Evolutionary conservation across 2,797 vertebrate genomes (phyloP).

Genomic region (Tenualosa thibaudeaui): DNA sequence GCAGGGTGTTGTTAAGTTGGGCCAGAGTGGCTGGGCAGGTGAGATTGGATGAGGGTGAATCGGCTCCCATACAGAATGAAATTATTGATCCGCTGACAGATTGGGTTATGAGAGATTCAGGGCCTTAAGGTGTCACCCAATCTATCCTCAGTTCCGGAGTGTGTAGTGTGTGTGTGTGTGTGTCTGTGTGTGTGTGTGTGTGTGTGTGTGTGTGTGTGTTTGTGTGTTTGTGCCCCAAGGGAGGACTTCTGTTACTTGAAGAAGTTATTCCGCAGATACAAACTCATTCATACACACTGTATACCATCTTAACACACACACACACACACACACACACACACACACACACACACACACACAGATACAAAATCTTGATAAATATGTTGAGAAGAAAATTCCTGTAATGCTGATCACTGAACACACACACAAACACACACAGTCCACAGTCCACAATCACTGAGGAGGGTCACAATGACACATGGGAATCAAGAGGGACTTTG

Average conservation of each 20-base stretch:
- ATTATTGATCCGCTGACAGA: constrained; percentile 50
- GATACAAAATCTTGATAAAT: not conserved
- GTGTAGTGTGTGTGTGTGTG: not conserved
- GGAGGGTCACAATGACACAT: not conserved
- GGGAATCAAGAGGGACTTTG: not conserved
- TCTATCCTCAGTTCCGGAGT: constrained; percentile 27
- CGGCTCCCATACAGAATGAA: constrained; percentile 40
- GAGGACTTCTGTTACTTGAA: not conserved
- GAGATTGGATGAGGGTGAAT: constrained; percentile 44
- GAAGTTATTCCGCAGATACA: not conserved
- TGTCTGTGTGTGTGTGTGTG: constrained; percentile 1
- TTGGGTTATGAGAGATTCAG: constrained; percentile 44
- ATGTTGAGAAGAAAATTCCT: not conserved
- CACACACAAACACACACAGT: not conserved
- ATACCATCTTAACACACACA: not conserved
- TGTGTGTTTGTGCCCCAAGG: not conserved
- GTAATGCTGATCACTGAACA: not conserved
- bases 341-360: not conserved
- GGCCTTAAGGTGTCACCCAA: constrained; percentile 37
- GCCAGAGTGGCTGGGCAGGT: constrained; percentile 20
- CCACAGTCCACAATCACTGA: not conserved
- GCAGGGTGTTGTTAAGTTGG: constrained; percentile 38
- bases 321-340: not conserved
- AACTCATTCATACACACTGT: not conserved
- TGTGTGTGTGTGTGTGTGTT: not conserved